Base-by-base conservation (phyloP, 2,113 vertebrate genomes). In the Poeciliopsis retropinna region DNA sequence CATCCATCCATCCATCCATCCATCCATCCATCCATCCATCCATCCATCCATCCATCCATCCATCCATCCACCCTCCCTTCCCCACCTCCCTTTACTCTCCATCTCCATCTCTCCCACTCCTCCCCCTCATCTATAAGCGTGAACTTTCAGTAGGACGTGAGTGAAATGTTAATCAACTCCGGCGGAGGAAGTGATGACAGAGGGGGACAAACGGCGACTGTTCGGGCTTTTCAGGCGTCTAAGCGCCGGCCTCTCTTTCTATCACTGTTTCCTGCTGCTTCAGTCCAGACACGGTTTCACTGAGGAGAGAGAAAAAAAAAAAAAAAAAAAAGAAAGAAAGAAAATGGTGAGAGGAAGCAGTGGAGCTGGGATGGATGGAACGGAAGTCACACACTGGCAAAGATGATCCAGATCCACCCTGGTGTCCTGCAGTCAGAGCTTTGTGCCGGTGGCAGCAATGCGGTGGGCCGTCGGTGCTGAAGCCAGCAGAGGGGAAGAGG, bases 111-210 rank as follows among this genome's bases (percentile, higher is more conserved):
- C 31, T 77, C 63, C 32, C 61, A 74, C 73, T 25, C 76, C 73
- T 74, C 78, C 77, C 79, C 78, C 30, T 87, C 89, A 87, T 91
- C 91, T 88, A 78, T 89, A 80, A 93, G 91, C 86, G 89, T 94
- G 88, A 94, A 95, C 94, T 95, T 94, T 93, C 88, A 91, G 91
- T 91, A 81, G 89, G 91, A 95, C 94, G 94, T 95, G 94, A 92
- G 93, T 76, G 92, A 92, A 92, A 95, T 95, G 75, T 91, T 90
- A 94, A 95, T 91, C 82, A 82, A 79, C 84, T 76, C 78, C 47
- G 70, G 67, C 73, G 28, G 80, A 17, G 80, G 86, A 81, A 66
- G 90, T 74, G 90, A 84, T 80, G 91, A 89, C 83, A 83, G 83
- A 86, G 75, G 85, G 80, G 86, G 30, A 91, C 89, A 90, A 93